These are phyloP conservation scores for Remorina albescens DNA, from an alignment of 2,797 vertebrate genomes.

Conservation along the genomic window DNA sequence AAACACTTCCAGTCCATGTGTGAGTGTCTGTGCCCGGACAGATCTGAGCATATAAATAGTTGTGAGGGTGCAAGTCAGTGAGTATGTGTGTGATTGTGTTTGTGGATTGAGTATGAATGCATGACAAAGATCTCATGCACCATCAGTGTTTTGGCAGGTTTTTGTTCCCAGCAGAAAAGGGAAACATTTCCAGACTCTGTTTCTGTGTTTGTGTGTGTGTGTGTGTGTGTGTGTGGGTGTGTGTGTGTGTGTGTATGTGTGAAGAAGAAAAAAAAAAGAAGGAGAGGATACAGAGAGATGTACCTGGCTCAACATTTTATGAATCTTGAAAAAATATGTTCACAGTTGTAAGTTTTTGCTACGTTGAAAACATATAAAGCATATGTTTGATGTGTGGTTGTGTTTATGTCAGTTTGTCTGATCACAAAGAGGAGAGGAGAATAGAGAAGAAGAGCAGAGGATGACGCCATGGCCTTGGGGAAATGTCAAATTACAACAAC, in stretches of 20 bases:
- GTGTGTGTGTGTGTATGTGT: neutral
- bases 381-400: neutral
- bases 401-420: slow-evolving; percentile 10
- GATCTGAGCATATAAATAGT: slow-evolving; percentile 18
- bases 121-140: slow-evolving; percentile 61
- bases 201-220: slow-evolving; percentile 8
- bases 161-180: slow-evolving; percentile 52
- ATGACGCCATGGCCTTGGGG: slow-evolving; percentile 36
- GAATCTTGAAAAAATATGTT: slow-evolving; percentile 38
- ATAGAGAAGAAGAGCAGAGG: slow-evolving; percentile 1
- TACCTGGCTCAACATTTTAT: slow-evolving; percentile 34
- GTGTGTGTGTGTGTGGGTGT: neutral
- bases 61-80: slow-evolving; percentile 35
- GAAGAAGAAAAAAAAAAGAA: neutral
- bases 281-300: slow-evolving; percentile 4
- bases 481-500: slow-evolving; percentile 61
- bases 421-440: slow-evolving; percentile 18
- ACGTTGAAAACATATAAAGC: slow-evolving; percentile 46
- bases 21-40: slow-evolving; percentile 35
- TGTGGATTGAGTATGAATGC: slow-evolving; percentile 35
- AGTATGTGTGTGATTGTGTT: slow-evolving; percentile 27
- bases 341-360: slow-evolving; percentile 26
- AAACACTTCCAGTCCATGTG: slow-evolving; percentile 41
- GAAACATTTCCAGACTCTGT: slow-evolving; percentile 47
- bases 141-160: slow-evolving; percentile 59